Conservation (phyloP, 2,113 vertebrate species). For the Ibidorhyncha struthersii region DNA sequence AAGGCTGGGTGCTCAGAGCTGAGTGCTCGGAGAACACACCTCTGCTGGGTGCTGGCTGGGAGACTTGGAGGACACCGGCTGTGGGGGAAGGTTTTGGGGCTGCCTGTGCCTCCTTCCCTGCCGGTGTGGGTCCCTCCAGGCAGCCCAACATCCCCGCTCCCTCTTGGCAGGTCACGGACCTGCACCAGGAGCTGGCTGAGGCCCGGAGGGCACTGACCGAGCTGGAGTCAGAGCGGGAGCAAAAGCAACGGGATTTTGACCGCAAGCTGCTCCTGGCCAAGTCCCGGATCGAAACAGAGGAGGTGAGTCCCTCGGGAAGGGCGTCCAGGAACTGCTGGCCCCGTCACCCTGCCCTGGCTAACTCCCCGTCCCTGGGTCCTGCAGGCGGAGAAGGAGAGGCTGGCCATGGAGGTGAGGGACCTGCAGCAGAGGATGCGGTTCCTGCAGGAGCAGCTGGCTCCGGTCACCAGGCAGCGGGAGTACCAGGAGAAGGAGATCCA, state of each 20-base stretch:
- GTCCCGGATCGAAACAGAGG: slow-evolving; percentile 94
- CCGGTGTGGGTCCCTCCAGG: not conserved
- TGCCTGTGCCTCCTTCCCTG: not conserved
- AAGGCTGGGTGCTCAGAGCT: not conserved
- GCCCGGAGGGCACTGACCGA: slow-evolving; percentile 86
- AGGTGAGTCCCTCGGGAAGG: slow-evolving; percentile 72
- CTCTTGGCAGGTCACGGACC: slow-evolving; percentile 85
- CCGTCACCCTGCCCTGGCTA: not conserved
- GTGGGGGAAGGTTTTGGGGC: not conserved
- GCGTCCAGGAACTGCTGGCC: not conserved
- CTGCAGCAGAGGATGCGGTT: slow-evolving; percentile 90
- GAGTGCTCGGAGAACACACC: accelerated
- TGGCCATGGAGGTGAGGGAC: slow-evolving; percentile 87
- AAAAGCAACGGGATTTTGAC: slow-evolving; percentile 95
- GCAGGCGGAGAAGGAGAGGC: slow-evolving; percentile 90
- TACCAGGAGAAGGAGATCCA: slow-evolving; percentile 98
- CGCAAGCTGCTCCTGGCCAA: slow-evolving; percentile 95
- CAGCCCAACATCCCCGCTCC: not conserved
- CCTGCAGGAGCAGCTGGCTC: slow-evolving; percentile 91
- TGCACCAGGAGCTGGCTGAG: slow-evolving; percentile 88
- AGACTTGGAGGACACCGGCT: accelerated
- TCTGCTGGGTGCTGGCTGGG: not conserved
- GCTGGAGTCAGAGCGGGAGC: slow-evolving; percentile 89
- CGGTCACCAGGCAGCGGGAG: slow-evolving; percentile 89
- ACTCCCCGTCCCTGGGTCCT: not conserved